Base-by-base conservation (phyloP, 2,113 vertebrate genomes). In the Phainopepla nitens region DNA sequence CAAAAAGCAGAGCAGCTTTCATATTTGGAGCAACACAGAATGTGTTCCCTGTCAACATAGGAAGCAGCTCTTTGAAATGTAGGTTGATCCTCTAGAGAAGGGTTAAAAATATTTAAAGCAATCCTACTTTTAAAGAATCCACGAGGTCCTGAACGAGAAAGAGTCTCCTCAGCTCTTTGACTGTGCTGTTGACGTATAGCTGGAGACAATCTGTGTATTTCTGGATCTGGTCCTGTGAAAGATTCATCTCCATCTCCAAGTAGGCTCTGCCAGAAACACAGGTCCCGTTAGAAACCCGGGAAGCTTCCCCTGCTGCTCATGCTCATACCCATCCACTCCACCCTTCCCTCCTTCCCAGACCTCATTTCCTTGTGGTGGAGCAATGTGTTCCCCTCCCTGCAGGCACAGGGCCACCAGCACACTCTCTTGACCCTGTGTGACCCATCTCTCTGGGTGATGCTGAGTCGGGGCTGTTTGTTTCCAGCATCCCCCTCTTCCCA, bases 121-220 rank as follows among this genome's bases (percentile, higher is more conserved):
- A 62, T 60, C 98, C 11, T 98, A 99, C 99, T 98, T 99, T 99
- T 95, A 99, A 98, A 86, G 99, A 99, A 97, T 99, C 99, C 90
- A 99, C 98, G 21, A 99, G 98, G 97, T 99, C 99, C 97, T 99
- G 99, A 93, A 99, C 99, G 1, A 99, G 99, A 94, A 99, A 99
- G 90, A 99, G 99, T 96, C 99, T 98, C 92, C 99, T 98, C 56
- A 99, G 99, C 96, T 99, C 99, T 97, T 99, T 99, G 94, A 99
- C 98, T 35, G 99, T 99, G 98, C 98, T 98, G 98, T 99, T 99
- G 96, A 98, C 93, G 6, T 99, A 99, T 93, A 99, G 98, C 93
- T 99, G 98, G 92, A 99, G 98, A 96, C 99, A 99, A 96, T 99
- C 99, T 25, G 99, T 99, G 96, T 99, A 99, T 98, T 99, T 99